Base-by-base conservation (phyloP, 2,888 invertebrate genomes). In the Loripinus fragilis region DNA sequence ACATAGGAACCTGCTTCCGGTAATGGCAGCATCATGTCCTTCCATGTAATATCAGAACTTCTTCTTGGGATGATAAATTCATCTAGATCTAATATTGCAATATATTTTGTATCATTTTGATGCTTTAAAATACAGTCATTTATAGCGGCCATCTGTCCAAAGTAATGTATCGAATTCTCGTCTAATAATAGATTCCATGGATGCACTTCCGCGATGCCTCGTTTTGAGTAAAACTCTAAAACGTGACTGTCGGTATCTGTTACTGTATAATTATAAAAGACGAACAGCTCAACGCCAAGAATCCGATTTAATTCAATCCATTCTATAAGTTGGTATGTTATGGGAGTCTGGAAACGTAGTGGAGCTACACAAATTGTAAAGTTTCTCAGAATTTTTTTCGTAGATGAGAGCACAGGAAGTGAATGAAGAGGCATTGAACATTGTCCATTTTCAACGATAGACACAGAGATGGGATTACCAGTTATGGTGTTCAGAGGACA, bases 81-180 rank as follows among this genome's bases (percentile, higher is more conserved):
- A 41, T 71, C 71, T 23, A 71, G 23, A 55, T 71, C 71, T 23
- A 55, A 17, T 15, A 55, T 20, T 10, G 55, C 71, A 41, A 71
- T 71, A 38, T 38, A 71, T 2, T 55, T 33, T 17, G 52, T 71
- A 10, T 28, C 12, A 35, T 25, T 30, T 55, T 41, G 52, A 12
- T 33, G 52, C 20, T 55, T 52, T 15, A 38, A 41, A 2, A 71
- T 41, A n/a, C 71, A 71, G 41, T 71, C 71, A 50, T 71, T 71
- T 17, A 71, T 23, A 8, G 69, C 69, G 1, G 50, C 69, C 23
- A 70, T 23, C n/a, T 70, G 69, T 12, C 52, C 69, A 52, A 30
- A 41, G 23, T 55, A 71, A 1, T 48, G 12, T 55, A 38, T 8
- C 15, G 10, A 7, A 17, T 20, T 28, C 20, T 15, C 3, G 1